Base-by-base conservation (phyloP, 2,113 vertebrate species). In the Semnornis frantzii region DNA sequence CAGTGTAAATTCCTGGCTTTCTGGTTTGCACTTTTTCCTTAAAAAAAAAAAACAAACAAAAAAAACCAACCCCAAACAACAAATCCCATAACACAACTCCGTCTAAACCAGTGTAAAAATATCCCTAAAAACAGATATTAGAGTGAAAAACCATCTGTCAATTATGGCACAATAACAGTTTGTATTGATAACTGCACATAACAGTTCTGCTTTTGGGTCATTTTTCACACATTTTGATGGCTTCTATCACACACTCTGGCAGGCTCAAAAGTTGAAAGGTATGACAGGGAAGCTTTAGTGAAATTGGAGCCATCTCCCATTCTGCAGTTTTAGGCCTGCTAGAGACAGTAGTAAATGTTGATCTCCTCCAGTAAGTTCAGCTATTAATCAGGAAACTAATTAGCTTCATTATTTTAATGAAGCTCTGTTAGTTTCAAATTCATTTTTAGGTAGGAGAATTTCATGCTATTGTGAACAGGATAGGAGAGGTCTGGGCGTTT, bases 141-240 rank as follows among this genome's bases (percentile, higher is more conserved):
- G 34, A 96, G 88, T 89, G 90, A 89, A 96, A 95, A 96, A 96
- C 92, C 95, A 96, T 96, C 95, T 96, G 96, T 92, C 95, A 96
- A 96, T 96, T 95, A 95, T 95, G 95, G 73, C 96, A 96, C 92
- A 96, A 94, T 95, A 96, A 96, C 95, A 96, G 96, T 96, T 96
- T 96, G 96, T 94, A 96, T 96, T 96, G 95, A 93, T 96, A 96
- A 96, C 95, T 93, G 92, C 85, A 96, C 94, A 62, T 88, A 96
- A 94, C 93, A 96, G 95, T 78, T 96, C 95, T 86, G 92, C 90
- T 94, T 96, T 95, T 94, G 96, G 96, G 96, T 96, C 95, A 96
- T 92, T 96, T 96, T 90, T 96, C 96, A 96, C 95, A 95, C 95
- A 90, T 96, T 95, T 86, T 94, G 95, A 96, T 96, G 92, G 83